phyloP scores from a whole-genome alignment of 2,797 vertebrate genomes.

The Coilia nasus region DNA sequence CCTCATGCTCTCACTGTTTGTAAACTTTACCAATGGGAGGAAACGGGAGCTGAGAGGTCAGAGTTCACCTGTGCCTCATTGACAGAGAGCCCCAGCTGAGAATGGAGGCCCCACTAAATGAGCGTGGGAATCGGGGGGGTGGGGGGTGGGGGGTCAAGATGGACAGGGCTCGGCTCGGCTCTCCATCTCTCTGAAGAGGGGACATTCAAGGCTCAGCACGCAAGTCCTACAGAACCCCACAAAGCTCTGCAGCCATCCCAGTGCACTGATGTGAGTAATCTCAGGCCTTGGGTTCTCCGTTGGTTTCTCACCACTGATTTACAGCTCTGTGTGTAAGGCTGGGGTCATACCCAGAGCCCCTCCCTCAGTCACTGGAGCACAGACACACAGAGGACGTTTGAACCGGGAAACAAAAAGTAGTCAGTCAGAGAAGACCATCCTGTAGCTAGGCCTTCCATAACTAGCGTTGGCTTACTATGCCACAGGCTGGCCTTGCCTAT shows the following conservation, averaged over 20 bases:
- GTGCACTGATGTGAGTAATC: background rate
- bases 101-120: constrained; percentile 44
- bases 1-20: constrained; percentile 38
- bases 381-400: constrained; percentile 7
- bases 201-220: background rate
- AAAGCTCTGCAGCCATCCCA: background rate
- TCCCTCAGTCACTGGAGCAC: background rate
- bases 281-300: background rate
- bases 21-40: constrained; percentile 48
- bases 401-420: background rate
- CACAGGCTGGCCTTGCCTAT: background rate
- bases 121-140: constrained; percentile 55
- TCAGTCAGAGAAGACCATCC: background rate
- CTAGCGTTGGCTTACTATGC: background rate
- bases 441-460: background rate
- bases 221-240: background rate
- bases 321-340: background rate
- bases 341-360: constrained; percentile 16
- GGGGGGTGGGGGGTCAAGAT: constrained; percentile 11
- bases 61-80: constrained; percentile 53
- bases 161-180: constrained; percentile 4
- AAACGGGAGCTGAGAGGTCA: constrained; percentile 46
- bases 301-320: constrained; percentile 10
- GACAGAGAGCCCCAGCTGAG: constrained; percentile 34
- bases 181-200: constrained; percentile 20